phyloP scores from a whole-genome alignment of 2,888 invertebrate species.

The Drosophila lacicola region DNA sequence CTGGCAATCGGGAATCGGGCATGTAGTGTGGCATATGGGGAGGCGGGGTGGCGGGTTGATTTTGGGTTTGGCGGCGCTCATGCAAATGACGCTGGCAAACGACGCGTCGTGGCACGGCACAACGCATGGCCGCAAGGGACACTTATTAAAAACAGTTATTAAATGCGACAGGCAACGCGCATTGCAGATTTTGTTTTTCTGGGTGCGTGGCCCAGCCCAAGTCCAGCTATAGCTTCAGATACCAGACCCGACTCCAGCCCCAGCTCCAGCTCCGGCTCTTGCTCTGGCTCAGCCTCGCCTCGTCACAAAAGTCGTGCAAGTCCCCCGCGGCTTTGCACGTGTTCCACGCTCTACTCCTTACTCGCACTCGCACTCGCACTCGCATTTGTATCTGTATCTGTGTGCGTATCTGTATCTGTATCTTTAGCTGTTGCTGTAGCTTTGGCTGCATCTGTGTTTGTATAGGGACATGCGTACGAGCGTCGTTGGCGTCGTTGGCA shows the following conservation, averaged over 20 bases:
- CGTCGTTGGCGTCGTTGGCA: conserved; percentile 50
- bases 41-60: not conserved
- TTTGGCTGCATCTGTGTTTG: conserved; percentile 38
- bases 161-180: conserved; percentile 80
- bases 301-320: conserved; percentile 75
- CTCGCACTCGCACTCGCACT: conserved; percentile 39
- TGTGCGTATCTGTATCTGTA: conserved; percentile 15
- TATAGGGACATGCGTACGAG: conserved; percentile 75
- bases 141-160: conserved; percentile 81
- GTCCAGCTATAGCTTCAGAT: conserved; percentile 18
- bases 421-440: conserved; percentile 6
- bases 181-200: conserved; percentile 51
- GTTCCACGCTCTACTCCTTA: conserved; percentile 67
- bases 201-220: conserved; percentile 64
- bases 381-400: conserved; percentile 36
- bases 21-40: not conserved
- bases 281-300: conserved; percentile 21
- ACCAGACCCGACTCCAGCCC: conserved; percentile 8
- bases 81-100: conserved; percentile 67
- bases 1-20: not conserved
- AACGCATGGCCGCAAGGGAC: conserved; percentile 73
- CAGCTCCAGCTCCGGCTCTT: conserved; percentile 16
- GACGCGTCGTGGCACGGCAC: conserved; percentile 37
- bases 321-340: conserved; percentile 85
- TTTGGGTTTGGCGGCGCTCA: conserved; percentile 40